Base-by-base conservation (phyloP, 2,888 invertebrate species). In the Coleophora deauratella region DNA sequence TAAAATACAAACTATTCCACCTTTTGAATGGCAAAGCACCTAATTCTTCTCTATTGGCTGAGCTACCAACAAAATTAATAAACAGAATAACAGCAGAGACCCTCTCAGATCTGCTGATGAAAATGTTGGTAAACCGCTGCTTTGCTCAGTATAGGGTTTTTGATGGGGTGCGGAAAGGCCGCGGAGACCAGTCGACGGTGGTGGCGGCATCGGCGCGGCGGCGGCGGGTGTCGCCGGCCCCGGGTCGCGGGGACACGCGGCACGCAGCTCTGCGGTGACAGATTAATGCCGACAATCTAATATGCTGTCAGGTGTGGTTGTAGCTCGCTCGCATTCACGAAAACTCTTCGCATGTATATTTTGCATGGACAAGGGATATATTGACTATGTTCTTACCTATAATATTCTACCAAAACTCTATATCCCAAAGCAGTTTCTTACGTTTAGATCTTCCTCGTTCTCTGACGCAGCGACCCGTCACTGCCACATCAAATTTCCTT, bases 271-370 rank as follows among this genome's bases (percentile, higher is more conserved):
- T 33, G 37, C 35, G 68, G 58, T 61, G 52, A 55, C 66, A 68
- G 73, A 82, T 78, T 81, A 74, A 82, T 82, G 72, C 61, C 64
- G 57, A 49, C 78, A 62, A 82, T 81, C 71, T 77, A 73, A 76
- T 78, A 80, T 75, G 72, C 71, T 74, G 81, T 72, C 77, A 73
- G 71, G 66, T 71, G 74, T 62, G 73, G 73, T 67, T 46, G 53
- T 46, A 27, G 47, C 50, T 41, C 50, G 47, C 38, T 31, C 31
- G 10, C 31, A 11, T 7, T 11, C 31, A 31, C 4, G 31, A 4
- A 31, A 31, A 31, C 31, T 31, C 11, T 21, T 10, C 11, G 31
- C 31, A 31, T 31, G 10, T 7, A 31, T 4, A 21, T 4, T 21
- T 21, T 21, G 21, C 3, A 21, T 21, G 21, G 21, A 21, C 21